Base-by-base conservation (phyloP, 2,113 vertebrate genomes). In the Sinosuthora webbiana region DNA sequence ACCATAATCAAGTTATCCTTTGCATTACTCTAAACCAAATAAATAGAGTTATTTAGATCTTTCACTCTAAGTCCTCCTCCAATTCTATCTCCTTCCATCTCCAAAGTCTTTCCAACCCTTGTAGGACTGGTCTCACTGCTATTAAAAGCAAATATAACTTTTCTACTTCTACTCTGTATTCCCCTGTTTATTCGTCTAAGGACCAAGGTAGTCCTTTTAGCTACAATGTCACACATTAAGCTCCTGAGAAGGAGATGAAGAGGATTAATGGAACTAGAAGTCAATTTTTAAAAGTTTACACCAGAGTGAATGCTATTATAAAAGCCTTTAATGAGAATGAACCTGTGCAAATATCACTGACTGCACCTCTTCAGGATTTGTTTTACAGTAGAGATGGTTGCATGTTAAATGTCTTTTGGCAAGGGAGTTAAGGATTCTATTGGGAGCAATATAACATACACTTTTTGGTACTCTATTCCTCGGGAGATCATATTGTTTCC, bases 231-330 rank as follows among this genome's bases (percentile, higher is more conserved):
- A 92, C 45, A 89, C 23, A 47, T 84, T 76, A 65, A 80, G 27
- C 20, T 83, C 74, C 57, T 35, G 45, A 85, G 45, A 45, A 87
- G 70, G 23, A 67, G 33, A 77, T 76, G 70, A 95, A 83, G 56
- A 56, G 78, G 84, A 91, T 94, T 93, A 91, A 87, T 93, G 71
- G 75, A 90, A 91, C 30, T 71, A 70, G 71, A 33, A 95, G 82
- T 95, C 87, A 93, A 83, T 93, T 95, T 95, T 91, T 67, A 47
- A 79, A 94, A 93, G 90, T 96, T 96, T 95, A 93, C 71, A 93
- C 56, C 90, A 86, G 55, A 74, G 35, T 50, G 67, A 93, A 94
- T 88, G 68, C 81, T 94, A 88, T 93, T 90, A 86, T 81, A 93
- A 94, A 91, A 90, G 49, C 47, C 71, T 96, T 91, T 94, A 94